Conservation (phyloP, 1,140 invertebrate genomes). For the Tribolium madens region DNA sequence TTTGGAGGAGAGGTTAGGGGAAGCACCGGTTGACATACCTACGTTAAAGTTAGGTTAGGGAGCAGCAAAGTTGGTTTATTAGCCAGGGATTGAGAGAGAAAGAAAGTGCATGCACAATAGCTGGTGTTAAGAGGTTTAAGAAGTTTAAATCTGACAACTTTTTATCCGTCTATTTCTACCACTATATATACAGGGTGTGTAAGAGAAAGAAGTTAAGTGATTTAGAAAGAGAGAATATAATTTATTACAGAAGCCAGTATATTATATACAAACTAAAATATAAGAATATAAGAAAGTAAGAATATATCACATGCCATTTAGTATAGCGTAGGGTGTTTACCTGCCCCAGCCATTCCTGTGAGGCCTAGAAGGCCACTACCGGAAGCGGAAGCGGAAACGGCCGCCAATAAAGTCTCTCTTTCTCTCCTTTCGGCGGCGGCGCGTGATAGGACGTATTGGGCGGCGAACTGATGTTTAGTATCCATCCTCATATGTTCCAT, state of each 20-base stretch:
- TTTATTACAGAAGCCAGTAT: not conserved
- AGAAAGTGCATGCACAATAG: not conserved
- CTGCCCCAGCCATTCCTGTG: conserved; percentile 61
- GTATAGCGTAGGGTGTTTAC: conserved; percentile 51
- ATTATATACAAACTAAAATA: not conserved
- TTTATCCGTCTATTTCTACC: too few species aligned
- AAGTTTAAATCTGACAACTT: too few species aligned
- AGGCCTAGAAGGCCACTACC: conserved; percentile 63
- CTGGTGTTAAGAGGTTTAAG: too few species aligned
- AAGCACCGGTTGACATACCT: not conserved
- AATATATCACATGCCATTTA: conserved; percentile 7
- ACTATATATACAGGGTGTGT: too few species aligned
- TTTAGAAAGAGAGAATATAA: too few species aligned
- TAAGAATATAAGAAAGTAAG: not conserved
- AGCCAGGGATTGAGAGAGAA: not conserved
- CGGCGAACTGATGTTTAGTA: conserved; percentile 95
- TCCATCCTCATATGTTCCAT: conserved; percentile 98
- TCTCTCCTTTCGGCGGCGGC: conserved; percentile 91
- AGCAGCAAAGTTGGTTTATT: too few species aligned
- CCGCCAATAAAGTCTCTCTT: conserved; percentile 80
- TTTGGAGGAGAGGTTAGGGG: not conserved
- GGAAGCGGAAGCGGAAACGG: conserved; percentile 75
- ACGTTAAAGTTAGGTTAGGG: not conserved
- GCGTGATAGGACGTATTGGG: conserved; percentile 90
- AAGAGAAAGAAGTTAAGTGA: too few species aligned